These are phyloP conservation scores for Chaetura pelagica DNA, from an alignment of 2,113 vertebrate species.

Conservation along the genomic window DNA sequence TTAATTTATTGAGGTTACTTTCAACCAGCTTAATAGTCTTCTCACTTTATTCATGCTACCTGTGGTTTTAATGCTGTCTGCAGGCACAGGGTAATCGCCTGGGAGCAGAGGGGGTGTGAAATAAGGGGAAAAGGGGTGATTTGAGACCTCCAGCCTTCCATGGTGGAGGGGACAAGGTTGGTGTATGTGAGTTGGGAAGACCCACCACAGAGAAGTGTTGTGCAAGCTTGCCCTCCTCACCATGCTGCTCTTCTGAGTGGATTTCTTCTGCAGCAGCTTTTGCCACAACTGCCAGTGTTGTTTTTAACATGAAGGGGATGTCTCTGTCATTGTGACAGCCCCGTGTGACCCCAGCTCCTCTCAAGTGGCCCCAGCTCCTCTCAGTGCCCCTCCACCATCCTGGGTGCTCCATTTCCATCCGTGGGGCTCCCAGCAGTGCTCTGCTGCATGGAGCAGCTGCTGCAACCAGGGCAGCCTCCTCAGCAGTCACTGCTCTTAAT, in stretches of 20 bases:
- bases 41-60: neutral
- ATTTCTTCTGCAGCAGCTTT: neutral
- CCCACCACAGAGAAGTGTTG: accelerated
- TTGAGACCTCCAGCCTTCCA: neutral
- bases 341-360: neutral
- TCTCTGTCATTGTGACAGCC: neutral
- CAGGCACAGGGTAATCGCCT: neutral
- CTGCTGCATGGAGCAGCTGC: neutral
- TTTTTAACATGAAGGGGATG: neutral
- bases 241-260: accelerated
- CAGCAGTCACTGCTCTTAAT: neutral
- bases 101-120: neutral
- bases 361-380: neutral
- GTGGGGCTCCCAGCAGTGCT: neutral
- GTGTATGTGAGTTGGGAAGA: no score
- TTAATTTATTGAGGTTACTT: neutral
- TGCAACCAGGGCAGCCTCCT: neutral
- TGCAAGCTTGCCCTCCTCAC: accelerated
- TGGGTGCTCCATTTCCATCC: no score
- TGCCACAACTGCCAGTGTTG: accelerated
- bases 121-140: neutral
- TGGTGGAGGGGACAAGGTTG: neutral
- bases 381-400: neutral
- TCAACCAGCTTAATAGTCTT: neutral
- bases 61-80: neutral